These are phyloP conservation scores for Ctenicera cuprea DNA, from an alignment of 2,888 invertebrate species.

Conservation along the genomic window DNA sequence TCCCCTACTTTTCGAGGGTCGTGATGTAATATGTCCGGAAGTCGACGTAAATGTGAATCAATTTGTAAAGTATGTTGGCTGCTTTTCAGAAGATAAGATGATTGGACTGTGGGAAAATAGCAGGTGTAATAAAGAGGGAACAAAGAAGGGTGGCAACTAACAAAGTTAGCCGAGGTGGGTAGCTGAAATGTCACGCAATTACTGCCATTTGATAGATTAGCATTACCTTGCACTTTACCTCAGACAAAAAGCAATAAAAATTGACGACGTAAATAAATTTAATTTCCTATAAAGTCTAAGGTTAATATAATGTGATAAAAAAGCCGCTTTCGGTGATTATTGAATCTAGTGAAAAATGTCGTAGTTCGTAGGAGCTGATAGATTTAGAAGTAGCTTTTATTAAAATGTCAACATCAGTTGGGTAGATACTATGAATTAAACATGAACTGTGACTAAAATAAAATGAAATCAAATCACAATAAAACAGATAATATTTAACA, in stretches of 20 bases:
- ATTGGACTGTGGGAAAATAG: conserved; percentile 28
- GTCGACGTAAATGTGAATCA: conserved; percentile 6
- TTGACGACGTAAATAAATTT: not conserved
- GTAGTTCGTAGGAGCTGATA: no score
- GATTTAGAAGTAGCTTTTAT: no score
- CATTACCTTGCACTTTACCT: conserved; percentile 36
- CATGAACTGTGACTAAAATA: no score
- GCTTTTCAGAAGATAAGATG: conserved; percentile 30
- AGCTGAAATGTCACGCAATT: conserved; percentile 31
- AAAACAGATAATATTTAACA: no score
- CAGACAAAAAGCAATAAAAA: conserved; percentile 6
- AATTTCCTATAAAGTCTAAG: conserved; percentile 2
- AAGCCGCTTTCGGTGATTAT: no score
- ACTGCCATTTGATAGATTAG: conserved; percentile 37
- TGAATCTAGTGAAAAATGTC: no score
- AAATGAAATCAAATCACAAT: no score
- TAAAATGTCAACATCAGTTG: no score
- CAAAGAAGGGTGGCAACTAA: conserved; percentile 37
- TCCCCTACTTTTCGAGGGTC: not conserved
- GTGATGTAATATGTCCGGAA: not conserved
- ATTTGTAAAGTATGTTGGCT: conserved; percentile 8
- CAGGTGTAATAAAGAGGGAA: conserved; percentile 41
- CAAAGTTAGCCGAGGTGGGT: conserved; percentile 21
- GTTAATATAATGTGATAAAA: not conserved
- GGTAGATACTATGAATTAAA: no score